Conservation (phyloP, 2,797 vertebrate species). For the Arremon aurantiirostris region DNA sequence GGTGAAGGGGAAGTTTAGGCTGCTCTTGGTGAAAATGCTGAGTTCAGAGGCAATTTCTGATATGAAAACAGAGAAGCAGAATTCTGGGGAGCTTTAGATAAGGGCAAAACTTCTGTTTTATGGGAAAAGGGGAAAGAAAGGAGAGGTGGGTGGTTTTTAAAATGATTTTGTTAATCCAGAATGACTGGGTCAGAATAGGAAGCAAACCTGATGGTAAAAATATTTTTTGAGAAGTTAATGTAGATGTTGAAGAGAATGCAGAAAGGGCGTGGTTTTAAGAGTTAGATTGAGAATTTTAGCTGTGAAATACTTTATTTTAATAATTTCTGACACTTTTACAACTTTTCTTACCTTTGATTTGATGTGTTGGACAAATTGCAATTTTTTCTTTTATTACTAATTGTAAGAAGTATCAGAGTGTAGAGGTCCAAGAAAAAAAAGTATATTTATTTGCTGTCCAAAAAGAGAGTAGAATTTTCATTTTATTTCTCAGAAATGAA, state of each 20-base stretch:
- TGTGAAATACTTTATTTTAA: background rate
- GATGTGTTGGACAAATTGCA: background rate
- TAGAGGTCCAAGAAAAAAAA: background rate
- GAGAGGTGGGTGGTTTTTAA: too few species aligned
- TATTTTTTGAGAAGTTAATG: background rate
- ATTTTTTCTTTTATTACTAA: background rate
- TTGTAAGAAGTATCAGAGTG: background rate
- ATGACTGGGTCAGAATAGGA: background rate
- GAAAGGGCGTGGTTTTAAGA: background rate
- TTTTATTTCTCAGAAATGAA: constrained; percentile 62
- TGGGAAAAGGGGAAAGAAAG: background rate
- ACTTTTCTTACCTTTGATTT: background rate
- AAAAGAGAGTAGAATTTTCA: background rate
- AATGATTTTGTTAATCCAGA: background rate
- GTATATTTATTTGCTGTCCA: background rate
- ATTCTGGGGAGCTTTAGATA: background rate
- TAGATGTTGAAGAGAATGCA: background rate
- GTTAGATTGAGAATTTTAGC: background rate
- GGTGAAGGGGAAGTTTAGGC: background rate
- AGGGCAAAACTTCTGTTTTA: background rate
- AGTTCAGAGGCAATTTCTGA: background rate
- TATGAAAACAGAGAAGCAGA: background rate
- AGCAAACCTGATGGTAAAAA: background rate
- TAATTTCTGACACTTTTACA: background rate
- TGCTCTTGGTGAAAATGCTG: background rate